Percentiles rank a stretch among this genome's conserved stretches.
phyloP scores from a whole-genome alignment of 1,140 invertebrate genomes.

The Batillaria attramentaria region DNA sequence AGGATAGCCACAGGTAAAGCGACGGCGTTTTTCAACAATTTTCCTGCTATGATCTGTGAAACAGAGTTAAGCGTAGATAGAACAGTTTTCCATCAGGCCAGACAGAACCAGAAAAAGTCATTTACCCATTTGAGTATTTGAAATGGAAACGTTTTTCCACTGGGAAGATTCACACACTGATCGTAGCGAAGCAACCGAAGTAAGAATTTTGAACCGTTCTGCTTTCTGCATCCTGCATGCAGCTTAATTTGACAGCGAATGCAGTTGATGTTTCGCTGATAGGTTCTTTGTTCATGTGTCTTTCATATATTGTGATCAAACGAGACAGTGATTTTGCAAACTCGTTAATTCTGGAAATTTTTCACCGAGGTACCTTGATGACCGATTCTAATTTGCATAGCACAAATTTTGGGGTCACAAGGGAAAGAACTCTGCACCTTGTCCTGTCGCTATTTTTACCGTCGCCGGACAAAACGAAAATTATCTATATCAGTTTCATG shows the following conservation, averaged over 20 bases:
- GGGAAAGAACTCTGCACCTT: neutral
- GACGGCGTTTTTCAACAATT: neutral
- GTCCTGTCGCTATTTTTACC: neutral
- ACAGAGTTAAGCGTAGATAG: neutral
- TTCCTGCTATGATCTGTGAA: neutral
- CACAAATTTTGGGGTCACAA: neutral
- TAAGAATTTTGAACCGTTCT: no score
- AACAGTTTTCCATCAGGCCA: neutral
- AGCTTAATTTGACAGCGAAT: no score
- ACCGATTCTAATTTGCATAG: neutral
- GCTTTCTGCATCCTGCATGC: no score
- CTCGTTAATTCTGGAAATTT: no score
- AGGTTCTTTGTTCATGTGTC: no score
- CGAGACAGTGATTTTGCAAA: no score
- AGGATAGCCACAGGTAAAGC: conserved; percentile 16
- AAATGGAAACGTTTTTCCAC: no score
- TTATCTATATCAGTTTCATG: no score
- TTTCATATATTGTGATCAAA: no score
- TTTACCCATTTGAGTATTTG: no score
- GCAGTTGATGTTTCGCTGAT: no score
- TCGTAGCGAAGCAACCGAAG: conserved; percentile 4
- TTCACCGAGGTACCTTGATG: conserved; percentile 7
- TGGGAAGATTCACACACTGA: conserved; percentile 6
- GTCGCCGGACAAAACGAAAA: no score
- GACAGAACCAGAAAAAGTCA: neutral